Evolutionary conservation across 2,888 invertebrate genomes (phyloP).

Genomic region (Hirtodrosophila trivittata): DNA sequence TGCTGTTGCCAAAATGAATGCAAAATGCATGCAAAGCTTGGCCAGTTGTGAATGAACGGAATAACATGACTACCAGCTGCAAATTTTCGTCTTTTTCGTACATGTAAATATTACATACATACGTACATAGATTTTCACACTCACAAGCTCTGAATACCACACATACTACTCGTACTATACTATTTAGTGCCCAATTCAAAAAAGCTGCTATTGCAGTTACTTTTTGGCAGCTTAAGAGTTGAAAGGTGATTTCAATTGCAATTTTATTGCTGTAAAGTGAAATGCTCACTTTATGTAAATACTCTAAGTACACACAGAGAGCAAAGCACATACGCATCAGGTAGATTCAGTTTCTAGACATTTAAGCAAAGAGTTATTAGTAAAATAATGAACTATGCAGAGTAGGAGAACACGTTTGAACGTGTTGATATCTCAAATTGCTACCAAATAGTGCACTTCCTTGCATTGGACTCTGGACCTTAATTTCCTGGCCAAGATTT

Average conservation of each 20-base stretch:
- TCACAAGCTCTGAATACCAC: not conserved
- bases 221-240: slow-evolving; percentile 23
- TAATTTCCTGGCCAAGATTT: no score
- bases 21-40: slow-evolving; percentile 42
- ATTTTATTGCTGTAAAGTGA: slow-evolving; percentile 15
- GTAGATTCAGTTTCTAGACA: no score
- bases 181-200: no score
- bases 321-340: not conserved
- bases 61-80: slow-evolving; percentile 19
- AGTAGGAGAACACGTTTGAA: no score
- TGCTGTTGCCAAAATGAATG: slow-evolving; percentile 50
- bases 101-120: no score
- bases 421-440: no score
- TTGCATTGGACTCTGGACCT: no score
- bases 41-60: slow-evolving; percentile 13
- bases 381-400: no score
- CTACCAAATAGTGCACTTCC: not conserved
- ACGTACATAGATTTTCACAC: not conserved
- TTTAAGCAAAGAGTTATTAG: no score
- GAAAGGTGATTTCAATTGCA: slow-evolving; percentile 21
- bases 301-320: not conserved
- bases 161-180: no score
- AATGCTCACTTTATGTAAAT: not conserved
- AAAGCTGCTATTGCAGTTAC: slow-evolving; percentile 24
- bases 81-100: slow-evolving; percentile 13